These are phyloP conservation scores for Acanthis flammea DNA, from an alignment of 2,797 vertebrate species.

Conservation along the genomic window DNA sequence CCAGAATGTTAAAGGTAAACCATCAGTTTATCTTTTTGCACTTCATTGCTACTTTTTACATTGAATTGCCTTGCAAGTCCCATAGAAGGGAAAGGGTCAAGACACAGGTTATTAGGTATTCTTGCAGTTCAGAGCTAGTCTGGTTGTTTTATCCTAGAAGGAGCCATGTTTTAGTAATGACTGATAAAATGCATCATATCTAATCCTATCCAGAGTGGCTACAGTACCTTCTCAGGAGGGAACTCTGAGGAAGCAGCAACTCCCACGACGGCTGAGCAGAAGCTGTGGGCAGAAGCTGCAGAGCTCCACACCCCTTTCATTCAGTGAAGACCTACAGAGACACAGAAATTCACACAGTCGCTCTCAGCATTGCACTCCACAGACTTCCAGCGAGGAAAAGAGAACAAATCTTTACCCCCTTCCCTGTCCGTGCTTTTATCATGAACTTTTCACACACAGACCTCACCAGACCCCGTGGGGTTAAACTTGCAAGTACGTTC, in stretches of 20 bases:
- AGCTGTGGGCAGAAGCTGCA: background rate
- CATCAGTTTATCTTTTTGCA: background rate
- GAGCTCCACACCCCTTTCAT: background rate
- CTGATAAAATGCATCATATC: background rate
- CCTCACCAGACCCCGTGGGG: background rate
- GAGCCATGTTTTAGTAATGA: background rate
- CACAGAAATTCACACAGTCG: background rate
- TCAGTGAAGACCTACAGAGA: rapidly evolving
- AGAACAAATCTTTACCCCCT: background rate
- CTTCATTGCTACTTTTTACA: background rate
- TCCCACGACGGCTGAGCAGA: background rate
- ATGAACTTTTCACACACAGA: background rate
- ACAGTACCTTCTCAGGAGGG: background rate
- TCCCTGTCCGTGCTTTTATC: background rate
- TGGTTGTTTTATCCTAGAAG: background rate
- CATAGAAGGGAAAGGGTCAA: background rate
- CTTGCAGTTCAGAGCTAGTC: background rate
- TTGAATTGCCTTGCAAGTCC: background rate
- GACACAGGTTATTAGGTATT: background rate
- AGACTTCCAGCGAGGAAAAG: background rate
- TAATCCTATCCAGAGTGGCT: background rate
- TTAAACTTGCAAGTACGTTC: background rate
- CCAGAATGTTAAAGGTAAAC: background rate
- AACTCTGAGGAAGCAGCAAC: background rate
- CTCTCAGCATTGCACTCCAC: background rate